Evolutionary conservation across 2,113 vertebrate genomes (phyloP).

Genomic region (Misgurnus anguillicaudatus): DNA sequence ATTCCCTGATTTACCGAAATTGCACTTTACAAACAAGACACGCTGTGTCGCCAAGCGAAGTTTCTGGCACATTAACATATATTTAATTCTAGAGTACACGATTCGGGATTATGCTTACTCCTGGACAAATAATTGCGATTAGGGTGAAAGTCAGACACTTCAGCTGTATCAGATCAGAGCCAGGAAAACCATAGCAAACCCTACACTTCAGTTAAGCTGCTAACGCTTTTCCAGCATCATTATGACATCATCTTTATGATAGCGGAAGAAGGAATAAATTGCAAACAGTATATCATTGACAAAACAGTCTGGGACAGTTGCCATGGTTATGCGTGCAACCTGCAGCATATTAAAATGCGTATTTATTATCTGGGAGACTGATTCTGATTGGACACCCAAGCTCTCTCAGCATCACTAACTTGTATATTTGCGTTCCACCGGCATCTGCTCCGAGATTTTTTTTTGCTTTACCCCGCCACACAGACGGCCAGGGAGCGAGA

Average conservation of each 20-base stretch:
- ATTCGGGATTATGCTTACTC: background rate
- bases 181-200: background rate
- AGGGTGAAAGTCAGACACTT: background rate
- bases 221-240: background rate
- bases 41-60: background rate
- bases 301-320: conserved; percentile 52
- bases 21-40: conserved; percentile 9
- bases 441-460: conserved; percentile 61
- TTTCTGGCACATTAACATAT: conserved; percentile 17
- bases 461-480: conserved; percentile 34
- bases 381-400: conserved; percentile 35
- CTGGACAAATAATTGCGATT: background rate
- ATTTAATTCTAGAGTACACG: background rate
- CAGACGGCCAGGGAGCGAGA: conserved; percentile 18
- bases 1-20: conserved; percentile 15
- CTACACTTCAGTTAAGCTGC: background rate
- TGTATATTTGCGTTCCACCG: conserved; percentile 48
- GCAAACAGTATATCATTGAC: conserved; percentile 33
- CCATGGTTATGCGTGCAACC: conserved; percentile 58
- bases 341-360: conserved; percentile 38
- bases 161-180: background rate
- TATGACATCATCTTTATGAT: conserved; percentile 7
- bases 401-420: conserved; percentile 18
- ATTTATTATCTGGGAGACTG: conserved; percentile 31
- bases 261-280: conserved; percentile 2